These are phyloP conservation scores for Mandrillus leucophaeus DNA, from an alignment of 2,113 vertebrate genomes.

Conservation along the genomic window DNA sequence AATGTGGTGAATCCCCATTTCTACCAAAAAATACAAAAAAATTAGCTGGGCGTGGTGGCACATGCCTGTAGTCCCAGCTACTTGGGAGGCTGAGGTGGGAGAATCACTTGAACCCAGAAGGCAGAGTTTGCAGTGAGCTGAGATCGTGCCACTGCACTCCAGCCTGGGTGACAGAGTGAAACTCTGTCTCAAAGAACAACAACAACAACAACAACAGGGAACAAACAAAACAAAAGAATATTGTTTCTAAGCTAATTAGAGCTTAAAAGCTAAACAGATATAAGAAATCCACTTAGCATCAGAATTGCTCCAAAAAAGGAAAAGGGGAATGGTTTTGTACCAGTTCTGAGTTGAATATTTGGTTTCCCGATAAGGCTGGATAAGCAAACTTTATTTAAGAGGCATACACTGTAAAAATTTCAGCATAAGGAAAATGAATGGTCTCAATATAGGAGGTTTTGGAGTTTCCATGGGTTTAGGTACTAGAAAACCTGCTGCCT, in stretches of 20 bases:
- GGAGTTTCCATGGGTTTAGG: slow-evolving; percentile 55
- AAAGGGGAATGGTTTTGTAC: neutral
- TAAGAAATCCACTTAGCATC: neutral
- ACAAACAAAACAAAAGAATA: neutral
- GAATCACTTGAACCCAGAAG: too few relatives aligned
- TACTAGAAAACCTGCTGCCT: slow-evolving; percentile 64
- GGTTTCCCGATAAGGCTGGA: neutral
- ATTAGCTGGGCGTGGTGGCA: too few relatives aligned
- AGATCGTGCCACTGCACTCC: too few relatives aligned
- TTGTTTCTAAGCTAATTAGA: neutral
- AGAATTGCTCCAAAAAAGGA: neutral
- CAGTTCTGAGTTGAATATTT: neutral
- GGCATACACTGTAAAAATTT: slow-evolving; percentile 45
- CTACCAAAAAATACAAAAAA: too few relatives aligned
- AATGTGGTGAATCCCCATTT: too few relatives aligned
- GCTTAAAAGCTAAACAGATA: neutral
- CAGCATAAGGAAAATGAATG: slow-evolving; percentile 73
- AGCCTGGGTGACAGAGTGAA: too few relatives aligned
- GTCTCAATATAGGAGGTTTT: slow-evolving; percentile 62
- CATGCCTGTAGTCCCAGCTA: too few relatives aligned
- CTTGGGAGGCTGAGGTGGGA: too few relatives aligned
- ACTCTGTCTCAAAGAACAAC: too few relatives aligned
- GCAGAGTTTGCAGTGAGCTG: too few relatives aligned
- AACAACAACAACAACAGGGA: neutral
- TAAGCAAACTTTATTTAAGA: slow-evolving; percentile 54